These are phyloP conservation scores for Melanophora roralis DNA, from an alignment of 2,888 invertebrate species.

Conservation along the genomic window DNA sequence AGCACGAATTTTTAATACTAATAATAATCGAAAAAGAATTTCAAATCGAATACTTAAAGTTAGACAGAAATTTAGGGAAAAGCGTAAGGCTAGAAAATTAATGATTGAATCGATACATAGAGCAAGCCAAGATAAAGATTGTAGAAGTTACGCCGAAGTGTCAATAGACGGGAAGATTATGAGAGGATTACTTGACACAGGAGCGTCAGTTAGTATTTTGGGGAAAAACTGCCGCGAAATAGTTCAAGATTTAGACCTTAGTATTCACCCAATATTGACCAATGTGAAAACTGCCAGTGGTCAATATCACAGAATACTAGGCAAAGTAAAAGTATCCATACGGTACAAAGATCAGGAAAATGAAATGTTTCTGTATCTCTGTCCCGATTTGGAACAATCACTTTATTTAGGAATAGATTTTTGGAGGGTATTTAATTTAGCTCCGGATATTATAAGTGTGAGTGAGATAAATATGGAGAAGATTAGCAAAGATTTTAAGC, in stretches of 20 bases:
- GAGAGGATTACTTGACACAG: conserved; percentile 38
- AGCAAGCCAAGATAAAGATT: too few species aligned
- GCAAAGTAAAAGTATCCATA: not conserved
- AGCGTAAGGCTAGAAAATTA: too few species aligned
- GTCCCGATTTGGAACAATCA: conserved; percentile 17
- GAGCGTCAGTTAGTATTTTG: conserved; percentile 25
- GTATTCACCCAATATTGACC: not conserved
- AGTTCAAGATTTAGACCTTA: not conserved
- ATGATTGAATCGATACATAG: too few species aligned
- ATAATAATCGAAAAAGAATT: too few species aligned
- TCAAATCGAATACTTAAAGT: too few species aligned
- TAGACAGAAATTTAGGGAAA: too few species aligned
- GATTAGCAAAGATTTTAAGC: not conserved
- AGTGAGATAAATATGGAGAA: not conserved
- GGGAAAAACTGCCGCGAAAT: not conserved
- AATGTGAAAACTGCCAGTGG: conserved; percentile 30
- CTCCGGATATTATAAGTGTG: not conserved
- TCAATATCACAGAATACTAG: conserved; percentile 3
- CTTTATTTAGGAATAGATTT: conserved; percentile 11
- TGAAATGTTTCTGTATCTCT: conserved; percentile 2
- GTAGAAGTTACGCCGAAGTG: conserved; percentile 3
- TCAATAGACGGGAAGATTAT: not conserved
- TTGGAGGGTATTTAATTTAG: too few species aligned
- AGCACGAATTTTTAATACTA: too few species aligned
- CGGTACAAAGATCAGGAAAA: not conserved